phyloP scores from a whole-genome alignment of 64 coral and sea anemone species.

The Stichodactyla helianthus region DNA sequence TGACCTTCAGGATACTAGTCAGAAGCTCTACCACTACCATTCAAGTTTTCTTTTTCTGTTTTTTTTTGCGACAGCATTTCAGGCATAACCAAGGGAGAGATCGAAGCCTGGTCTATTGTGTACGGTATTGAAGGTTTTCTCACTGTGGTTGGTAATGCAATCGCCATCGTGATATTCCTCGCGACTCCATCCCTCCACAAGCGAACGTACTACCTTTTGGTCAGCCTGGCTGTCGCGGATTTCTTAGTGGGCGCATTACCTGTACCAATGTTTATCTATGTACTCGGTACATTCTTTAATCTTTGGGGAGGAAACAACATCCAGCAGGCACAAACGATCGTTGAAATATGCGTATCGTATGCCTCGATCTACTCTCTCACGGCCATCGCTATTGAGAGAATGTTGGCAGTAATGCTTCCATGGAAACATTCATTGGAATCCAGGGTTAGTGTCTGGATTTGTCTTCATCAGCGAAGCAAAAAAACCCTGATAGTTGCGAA shows the following conservation, averaged over 20 bases:
- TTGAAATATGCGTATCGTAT: constrained; percentile 43
- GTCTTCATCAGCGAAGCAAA: too few species aligned
- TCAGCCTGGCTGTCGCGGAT: constrained; percentile 51
- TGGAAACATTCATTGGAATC: constrained; percentile 9
- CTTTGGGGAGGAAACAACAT: background rate
- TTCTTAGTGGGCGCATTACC: constrained; percentile 29
- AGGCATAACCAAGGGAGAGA: background rate
- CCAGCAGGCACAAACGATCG: constrained; percentile 3
- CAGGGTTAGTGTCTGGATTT: background rate
- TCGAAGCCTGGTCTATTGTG: constrained; percentile 35
- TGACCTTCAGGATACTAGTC: too few species aligned
- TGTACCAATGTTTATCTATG: constrained; percentile 36
- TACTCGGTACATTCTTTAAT: background rate
- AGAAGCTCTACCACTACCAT: too few species aligned
- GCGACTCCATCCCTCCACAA: constrained; percentile 25
- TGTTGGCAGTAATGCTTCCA: constrained; percentile 31
- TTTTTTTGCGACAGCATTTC: too few species aligned
- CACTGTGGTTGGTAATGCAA: constrained; percentile 18
- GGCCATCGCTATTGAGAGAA: constrained; percentile 46
- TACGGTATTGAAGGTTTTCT: constrained; percentile 40
- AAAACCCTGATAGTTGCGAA: too few species aligned
- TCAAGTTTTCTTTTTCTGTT: too few species aligned
- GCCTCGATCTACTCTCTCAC: constrained; percentile 45
- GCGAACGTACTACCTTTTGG: constrained; percentile 31
- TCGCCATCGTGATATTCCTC: constrained; percentile 24